Evolutionary conservation across 2,797 vertebrate genomes (phyloP), one percentile per base, ranked within the genome.

Genomic region (Anguilla obscura): DNA sequence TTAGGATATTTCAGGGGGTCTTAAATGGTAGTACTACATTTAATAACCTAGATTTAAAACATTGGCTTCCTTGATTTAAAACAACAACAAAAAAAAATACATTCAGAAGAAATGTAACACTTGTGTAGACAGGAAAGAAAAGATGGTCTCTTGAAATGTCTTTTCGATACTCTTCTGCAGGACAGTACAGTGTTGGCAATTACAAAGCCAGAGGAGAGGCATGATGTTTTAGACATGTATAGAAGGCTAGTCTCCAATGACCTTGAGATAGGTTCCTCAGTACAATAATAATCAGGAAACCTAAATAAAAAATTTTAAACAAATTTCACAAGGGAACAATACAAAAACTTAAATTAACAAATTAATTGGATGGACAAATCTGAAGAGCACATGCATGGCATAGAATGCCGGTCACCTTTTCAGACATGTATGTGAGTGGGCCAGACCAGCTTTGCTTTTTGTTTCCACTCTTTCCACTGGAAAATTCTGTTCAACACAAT

Each of bases 31-130:
- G 63, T 84, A 24, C 30, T 85, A 45, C 52, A 52, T 85, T 74
- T 85, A 66, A 88, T 54, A 36, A 56, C 79, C 45, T 10, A 79
- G 56, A 84, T 66, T 60, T 63, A 36, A 87, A 58, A 48, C 27
- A 16, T 58, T 87, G 36, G 30, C 52, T 66, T 71, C 36, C 66
- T 18, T 71, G 66, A 79, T 84, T 52, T 33, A 84, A 45, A 27
- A 84, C 36, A 10, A 80, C 63, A 27, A 52, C 56, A 50, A 63
- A 24, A 66, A 66, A 60, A 27, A 14, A 48, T 3, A 33, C n/a
- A 6, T 30, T 16, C 3, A 71, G 66, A 30, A 8, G 63, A 33
- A n/a, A 69, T 69, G 16, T 40, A 71, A 12, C n/a, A 10, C 36
- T 40, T 6, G 16, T 40, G 74, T 76, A 3, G 69, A 16, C 74